Evolutionary conservation across 2,888 invertebrate genomes (phyloP).

Genomic region (Leucophora obtusa): DNA sequence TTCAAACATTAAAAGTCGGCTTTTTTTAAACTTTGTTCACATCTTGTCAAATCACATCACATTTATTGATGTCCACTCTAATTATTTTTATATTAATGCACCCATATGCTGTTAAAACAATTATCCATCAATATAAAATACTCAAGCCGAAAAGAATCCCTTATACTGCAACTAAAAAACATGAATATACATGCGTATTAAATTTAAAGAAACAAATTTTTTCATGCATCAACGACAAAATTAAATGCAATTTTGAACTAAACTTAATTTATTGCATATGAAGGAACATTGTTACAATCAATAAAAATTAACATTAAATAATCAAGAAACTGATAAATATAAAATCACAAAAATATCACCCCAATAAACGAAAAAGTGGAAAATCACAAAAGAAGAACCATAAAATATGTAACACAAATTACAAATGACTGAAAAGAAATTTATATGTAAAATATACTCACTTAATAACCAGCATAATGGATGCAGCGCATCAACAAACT

Average conservation of each 20-base stretch:
- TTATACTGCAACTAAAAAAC: neutral
- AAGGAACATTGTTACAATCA: conserved; percentile 26
- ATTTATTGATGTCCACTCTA: neutral
- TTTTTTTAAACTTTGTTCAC: neutral
- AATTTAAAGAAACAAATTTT: neutral
- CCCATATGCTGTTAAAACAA: neutral
- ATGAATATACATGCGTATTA: neutral
- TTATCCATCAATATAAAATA: neutral
- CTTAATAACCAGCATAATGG: neutral
- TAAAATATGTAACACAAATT: neutral
- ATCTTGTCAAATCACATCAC: neutral
- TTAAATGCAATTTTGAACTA: neutral
- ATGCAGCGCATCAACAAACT: neutral
- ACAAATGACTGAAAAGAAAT: neutral
- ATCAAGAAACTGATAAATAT: neutral
- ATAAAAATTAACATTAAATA: conserved; percentile 14
- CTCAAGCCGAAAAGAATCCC: neutral
- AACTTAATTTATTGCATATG: neutral
- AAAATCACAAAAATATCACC: neutral
- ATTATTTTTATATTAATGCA: neutral
- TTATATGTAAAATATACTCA: neutral
- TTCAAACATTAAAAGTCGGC: neutral
- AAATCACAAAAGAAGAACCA: neutral
- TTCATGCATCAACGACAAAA: neutral
- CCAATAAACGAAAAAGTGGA: neutral